Percentiles rank a stretch among this genome's conserved stretches.
Conservation (phyloP, 2,888 invertebrate genomes). For the Leucozona laternaria region DNA sequence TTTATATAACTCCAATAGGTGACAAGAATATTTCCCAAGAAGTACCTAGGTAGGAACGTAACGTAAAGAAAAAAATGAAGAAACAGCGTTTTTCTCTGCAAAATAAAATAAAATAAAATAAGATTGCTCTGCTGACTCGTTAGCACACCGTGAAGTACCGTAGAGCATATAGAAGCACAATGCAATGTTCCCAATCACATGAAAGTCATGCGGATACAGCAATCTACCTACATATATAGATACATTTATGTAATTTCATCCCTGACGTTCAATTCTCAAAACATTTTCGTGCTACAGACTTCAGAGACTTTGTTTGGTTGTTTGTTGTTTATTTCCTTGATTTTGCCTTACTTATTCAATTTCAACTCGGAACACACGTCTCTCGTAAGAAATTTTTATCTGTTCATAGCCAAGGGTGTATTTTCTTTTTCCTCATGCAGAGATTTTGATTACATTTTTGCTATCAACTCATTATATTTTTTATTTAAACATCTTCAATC, state of each 20-base stretch:
- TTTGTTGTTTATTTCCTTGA: conserved; percentile 30
- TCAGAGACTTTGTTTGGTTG: background rate
- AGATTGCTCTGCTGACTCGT: conserved; percentile 52
- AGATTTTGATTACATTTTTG: conserved; percentile 11
- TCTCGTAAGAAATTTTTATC: conserved; percentile 16
- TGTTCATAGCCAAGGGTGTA: conserved; percentile 6
- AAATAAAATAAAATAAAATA: conserved; percentile 19
- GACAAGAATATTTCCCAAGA: background rate
- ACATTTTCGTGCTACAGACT: conserved; percentile 38
- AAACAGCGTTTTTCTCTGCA: conserved; percentile 35
- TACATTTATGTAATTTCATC: conserved; percentile 51
- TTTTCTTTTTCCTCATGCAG: conserved; percentile 4
- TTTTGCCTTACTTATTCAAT: conserved; percentile 31
- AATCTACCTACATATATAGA: background rate
- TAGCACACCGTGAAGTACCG: conserved; percentile 28
- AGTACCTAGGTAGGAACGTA: background rate
- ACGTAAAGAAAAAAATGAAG: background rate
- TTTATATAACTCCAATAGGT: background rate
- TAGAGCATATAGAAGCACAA: background rate
- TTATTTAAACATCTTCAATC: conserved; percentile 15
- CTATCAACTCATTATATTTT: conserved; percentile 4
- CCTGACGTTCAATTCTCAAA: conserved; percentile 33
- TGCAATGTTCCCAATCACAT: conserved; percentile 22
- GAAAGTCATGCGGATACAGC: conserved; percentile 40
- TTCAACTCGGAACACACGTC: conserved; percentile 10